phyloP scores from a whole-genome alignment of 2,888 invertebrate genomes.

The Bruchidius siliquastri region DNA sequence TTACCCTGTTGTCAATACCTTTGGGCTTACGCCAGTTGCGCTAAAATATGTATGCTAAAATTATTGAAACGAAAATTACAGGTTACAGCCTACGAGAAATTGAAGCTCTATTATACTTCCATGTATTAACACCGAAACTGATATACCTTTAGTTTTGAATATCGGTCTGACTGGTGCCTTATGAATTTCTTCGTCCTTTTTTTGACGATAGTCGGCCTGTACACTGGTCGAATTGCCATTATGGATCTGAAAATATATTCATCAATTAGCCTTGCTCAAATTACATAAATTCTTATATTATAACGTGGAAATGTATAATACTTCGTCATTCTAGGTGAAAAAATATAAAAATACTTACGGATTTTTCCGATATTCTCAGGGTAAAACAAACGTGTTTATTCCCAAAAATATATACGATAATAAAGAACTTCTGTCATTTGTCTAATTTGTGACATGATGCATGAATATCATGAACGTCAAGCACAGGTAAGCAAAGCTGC shows the following conservation, averaged over 20 bases:
- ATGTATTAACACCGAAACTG: background rate
- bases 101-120: constrained; percentile 1
- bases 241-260: constrained; percentile 43
- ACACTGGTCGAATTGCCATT: constrained; percentile 87
- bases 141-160: constrained; percentile 86
- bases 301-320: background rate
- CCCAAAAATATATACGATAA: background rate
- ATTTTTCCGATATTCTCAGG: constrained; percentile 26
- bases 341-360: constrained; percentile 28
- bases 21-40: constrained; percentile 99
- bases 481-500: too few relatives aligned
- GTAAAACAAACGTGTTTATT: constrained; percentile 16
- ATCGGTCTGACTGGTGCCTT: constrained; percentile 97
- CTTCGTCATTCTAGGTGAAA: background rate
- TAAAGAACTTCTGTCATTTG: background rate
- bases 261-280: background rate
- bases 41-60: constrained; percentile 47
- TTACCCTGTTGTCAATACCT: constrained; percentile 99
- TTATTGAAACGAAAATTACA: background rate
- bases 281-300: background rate
- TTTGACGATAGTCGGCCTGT: constrained; percentile 87
- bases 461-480: too few relatives aligned
- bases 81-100: background rate
- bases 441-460: too few relatives aligned
- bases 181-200: constrained; percentile 98